Evolutionary conservation across 2,797 vertebrate species (phyloP), one percentile per base, ranked within the genome.

Genomic region (Thaleichthys pacificus): DNA sequence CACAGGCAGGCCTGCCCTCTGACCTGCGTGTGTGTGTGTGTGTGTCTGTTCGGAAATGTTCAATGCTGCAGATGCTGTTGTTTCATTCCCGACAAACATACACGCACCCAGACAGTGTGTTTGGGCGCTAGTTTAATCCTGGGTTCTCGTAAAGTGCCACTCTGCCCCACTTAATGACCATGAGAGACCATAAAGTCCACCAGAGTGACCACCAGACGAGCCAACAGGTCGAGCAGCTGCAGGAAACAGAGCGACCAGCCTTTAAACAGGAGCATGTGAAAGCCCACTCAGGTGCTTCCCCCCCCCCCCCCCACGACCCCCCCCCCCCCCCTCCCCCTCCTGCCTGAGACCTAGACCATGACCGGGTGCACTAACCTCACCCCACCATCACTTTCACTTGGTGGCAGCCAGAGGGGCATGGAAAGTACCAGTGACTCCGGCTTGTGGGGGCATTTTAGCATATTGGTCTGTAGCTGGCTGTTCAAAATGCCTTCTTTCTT

Each of bases 261-360:
- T 22, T 22, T 77, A 80, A 77, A 70, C 80, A 78, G 58, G 69
- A 78, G 72, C 80, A 74, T 74, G 54, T 89, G 88, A 84, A 80
- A 73, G 28, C 80, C 77, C 82, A 71, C 68, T 85, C 82, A 85
- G 89, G 85, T 89, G 85, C 68, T 82, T 89, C 89, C 85, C 61
- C 26, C 17, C 12, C 0, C 3, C 61, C 17, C 28, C 3, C 12
- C n/a, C 0, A n/a, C n/a, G n/a, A n/a, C n/a, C 89, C 85, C 61
- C 26, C 17, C 12, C 0, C 3, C 24, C 28, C 9, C 12, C 14
- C 77, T 64, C 21, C 54, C 30, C 24, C 47, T 35, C 28, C 76
- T 73, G 77, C 80, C 77, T 76, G 74, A 81, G 76, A 73, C 83
- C 80, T 80, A 14, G 71, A 64, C 60, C 72, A 79, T 76, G 75